Evolutionary conservation across 2,113 vertebrate genomes (phyloP).

Genomic region (Colius striatus): DNA sequence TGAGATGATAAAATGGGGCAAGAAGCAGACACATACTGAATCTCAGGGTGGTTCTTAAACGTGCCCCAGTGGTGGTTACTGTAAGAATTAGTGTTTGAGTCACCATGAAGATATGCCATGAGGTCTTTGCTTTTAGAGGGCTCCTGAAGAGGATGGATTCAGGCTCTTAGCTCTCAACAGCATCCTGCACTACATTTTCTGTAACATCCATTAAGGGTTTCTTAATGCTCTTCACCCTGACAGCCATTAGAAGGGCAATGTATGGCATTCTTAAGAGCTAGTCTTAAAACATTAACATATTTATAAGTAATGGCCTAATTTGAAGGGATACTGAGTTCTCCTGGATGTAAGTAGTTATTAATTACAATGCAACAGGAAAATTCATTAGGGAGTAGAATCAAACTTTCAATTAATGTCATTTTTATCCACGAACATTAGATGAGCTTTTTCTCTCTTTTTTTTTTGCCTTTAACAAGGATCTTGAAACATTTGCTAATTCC

Average conservation of each 20-base stretch:
- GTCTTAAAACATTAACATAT: slow-evolving; percentile 20
- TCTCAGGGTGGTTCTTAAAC: neutral
- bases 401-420: slow-evolving; percentile 64
- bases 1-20: neutral
- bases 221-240: neutral
- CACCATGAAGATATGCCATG: fast-evolving
- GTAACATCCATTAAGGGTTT: neutral
- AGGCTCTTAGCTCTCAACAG: neutral
- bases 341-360: slow-evolving; percentile 54
- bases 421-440: slow-evolving; percentile 25
- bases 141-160: neutral
- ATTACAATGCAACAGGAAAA: slow-evolving; percentile 56
- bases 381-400: slow-evolving; percentile 52
- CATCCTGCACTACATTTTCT: neutral
- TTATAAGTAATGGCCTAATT: slow-evolving; percentile 51
- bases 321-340: slow-evolving; percentile 9
- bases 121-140: neutral
- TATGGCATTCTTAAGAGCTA: neutral
- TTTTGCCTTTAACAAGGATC: slow-evolving; percentile 17
- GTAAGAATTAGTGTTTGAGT: neutral
- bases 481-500: slow-evolving; percentile 53
- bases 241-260: neutral
- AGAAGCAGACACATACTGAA: neutral
- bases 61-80: fast-evolving
- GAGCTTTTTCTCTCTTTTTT: neutral